Evolutionary conservation across 2,888 invertebrate genomes (phyloP).

Genomic region (Cybosia mesomella): DNA sequence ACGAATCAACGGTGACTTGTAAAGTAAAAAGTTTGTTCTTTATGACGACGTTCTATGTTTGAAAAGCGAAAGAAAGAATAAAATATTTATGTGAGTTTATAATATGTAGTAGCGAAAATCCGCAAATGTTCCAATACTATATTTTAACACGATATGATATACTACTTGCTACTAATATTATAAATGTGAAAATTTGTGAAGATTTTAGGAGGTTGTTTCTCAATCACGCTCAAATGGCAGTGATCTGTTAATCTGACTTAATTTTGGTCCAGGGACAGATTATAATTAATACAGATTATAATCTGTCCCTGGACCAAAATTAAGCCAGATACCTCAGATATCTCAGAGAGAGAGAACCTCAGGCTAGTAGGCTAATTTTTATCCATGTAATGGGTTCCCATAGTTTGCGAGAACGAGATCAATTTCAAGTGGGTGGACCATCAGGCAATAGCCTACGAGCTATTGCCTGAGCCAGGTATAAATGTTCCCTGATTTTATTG

Average conservation of each 20-base stretch:
- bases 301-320: too few relatives aligned
- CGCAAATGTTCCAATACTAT: background rate
- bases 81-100: conserved; percentile 2
- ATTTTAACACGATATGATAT: background rate
- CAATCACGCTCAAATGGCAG: background rate
- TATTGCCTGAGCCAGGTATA: too few relatives aligned
- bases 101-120: background rate
- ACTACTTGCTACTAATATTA: background rate
- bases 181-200: background rate
- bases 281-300: background rate
- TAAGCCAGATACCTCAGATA: too few relatives aligned
- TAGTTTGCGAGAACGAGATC: too few relatives aligned
- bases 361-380: too few relatives aligned
- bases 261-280: background rate
- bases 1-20: conserved; percentile 37
- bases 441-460: too few relatives aligned
- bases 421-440: too few relatives aligned
- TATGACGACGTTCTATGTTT: conserved; percentile 13
- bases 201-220: background rate
- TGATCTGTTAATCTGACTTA: background rate
- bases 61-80: conserved; percentile 14
- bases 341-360: too few relatives aligned
- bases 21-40: conserved; percentile 44
- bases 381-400: too few relatives aligned
- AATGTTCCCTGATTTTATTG: too few relatives aligned